Evolutionary conservation across 2,888 invertebrate genomes (phyloP).

Genomic region (Crossocerus cetratus): DNA sequence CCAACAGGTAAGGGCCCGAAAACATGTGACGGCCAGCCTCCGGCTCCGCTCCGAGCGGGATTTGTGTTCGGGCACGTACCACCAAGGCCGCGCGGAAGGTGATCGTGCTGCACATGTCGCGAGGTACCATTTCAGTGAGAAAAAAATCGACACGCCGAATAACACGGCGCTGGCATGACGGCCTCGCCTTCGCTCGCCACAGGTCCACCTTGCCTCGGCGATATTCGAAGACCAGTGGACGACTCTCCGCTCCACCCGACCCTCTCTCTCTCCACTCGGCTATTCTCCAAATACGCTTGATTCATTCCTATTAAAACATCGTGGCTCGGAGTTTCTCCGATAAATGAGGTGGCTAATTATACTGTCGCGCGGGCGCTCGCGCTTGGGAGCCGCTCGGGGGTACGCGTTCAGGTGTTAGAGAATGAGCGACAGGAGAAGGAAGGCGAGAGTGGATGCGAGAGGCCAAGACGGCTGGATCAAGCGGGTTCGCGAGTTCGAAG

Average conservation of each 20-base stretch:
- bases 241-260: conserved; percentile 8
- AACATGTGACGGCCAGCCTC: conserved; percentile 68
- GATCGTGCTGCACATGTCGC: conserved; percentile 62
- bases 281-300: background rate
- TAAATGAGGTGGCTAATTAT: background rate
- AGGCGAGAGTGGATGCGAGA: background rate
- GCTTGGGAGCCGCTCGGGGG: too few relatives aligned
- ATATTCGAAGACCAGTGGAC: conserved; percentile 32
- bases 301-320: too few relatives aligned
- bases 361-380: background rate
- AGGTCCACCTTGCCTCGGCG: conserved; percentile 50
- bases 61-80: conserved; percentile 57
- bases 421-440: background rate
- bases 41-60: conserved; percentile 32
- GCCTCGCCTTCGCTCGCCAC: conserved; percentile 31
- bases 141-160: conserved; percentile 41
- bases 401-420: too few relatives aligned
- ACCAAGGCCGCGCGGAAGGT: conserved; percentile 58
- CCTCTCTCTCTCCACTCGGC: background rate
- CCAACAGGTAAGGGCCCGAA: conserved; percentile 59
- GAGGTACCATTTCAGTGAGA: conserved; percentile 27
- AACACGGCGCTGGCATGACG: conserved; percentile 39
- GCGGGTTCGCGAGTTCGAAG: conserved; percentile 8
- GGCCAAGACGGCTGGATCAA: too few relatives aligned
- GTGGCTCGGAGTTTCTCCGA: background rate